Evolutionary conservation across 2,888 invertebrate species (phyloP).

Genomic region (Lasioglossum morio): DNA sequence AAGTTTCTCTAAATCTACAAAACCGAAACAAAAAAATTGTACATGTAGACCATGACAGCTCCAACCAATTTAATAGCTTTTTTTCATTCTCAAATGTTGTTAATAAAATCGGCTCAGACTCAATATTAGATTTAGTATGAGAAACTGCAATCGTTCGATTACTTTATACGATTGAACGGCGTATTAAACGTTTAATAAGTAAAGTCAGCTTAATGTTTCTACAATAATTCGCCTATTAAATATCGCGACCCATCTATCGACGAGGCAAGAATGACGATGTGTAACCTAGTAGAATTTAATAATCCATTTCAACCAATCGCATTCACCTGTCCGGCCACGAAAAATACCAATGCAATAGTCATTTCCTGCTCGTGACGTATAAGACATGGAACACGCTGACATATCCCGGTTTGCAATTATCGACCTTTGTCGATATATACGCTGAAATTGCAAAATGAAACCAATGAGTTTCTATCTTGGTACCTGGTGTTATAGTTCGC

Average conservation of each 20-base stretch:
- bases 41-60: not conserved
- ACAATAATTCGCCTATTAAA: not conserved
- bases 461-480: slow-evolving; percentile 18
- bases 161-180: no score
- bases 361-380: not conserved
- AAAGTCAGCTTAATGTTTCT: not conserved
- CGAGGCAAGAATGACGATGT: no score
- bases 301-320: not conserved
- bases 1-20: not conserved
- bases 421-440: not conserved
- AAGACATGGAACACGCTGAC: not conserved
- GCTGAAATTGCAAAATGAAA: not conserved
- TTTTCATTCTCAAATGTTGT: not conserved
- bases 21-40: no score
- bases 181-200: not conserved
- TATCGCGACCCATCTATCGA: not conserved
- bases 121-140: not conserved
- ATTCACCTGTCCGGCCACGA: not conserved
- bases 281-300: not conserved
- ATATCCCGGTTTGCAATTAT: slow-evolving; percentile 1
- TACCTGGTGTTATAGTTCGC: not conserved
- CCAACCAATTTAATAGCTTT: not conserved
- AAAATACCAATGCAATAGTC: not conserved
- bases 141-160: not conserved
- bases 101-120: not conserved